A percentile compares a stretch with the other conserved stretches of the same genome.
phyloP scores from a whole-genome alignment of 2,113 vertebrate genomes.

The Galbula dea region DNA sequence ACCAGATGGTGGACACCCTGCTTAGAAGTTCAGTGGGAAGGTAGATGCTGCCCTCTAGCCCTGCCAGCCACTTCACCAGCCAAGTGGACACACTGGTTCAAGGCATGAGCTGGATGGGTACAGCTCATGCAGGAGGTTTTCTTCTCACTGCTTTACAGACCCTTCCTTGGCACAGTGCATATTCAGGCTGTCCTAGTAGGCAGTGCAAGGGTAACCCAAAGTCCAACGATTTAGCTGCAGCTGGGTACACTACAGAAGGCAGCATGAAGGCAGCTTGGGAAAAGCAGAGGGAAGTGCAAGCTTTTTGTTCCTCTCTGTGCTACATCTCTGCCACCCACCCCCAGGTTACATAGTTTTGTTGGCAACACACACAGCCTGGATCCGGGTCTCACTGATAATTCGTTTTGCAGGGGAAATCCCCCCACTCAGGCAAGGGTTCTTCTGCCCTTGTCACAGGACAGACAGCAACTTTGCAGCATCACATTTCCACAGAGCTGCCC shows the following conservation, averaged over 20 bases:
- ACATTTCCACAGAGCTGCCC: background rate
- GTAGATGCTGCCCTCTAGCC: background rate
- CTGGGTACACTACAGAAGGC: background rate
- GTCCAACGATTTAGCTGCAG: background rate
- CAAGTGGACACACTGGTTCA: fast-evolving
- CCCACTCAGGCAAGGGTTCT: background rate
- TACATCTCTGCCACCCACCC: background rate
- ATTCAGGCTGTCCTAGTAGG: background rate
- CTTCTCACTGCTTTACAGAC: background rate
- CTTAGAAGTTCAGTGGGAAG: background rate
- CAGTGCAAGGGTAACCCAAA: background rate
- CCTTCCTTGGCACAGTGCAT: background rate
- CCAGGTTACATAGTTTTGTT: background rate
- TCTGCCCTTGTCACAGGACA: background rate
- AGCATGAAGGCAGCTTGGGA: background rate
- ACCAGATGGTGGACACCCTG: fast-evolving
- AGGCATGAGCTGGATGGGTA: background rate
- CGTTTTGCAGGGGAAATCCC: fast-evolving
- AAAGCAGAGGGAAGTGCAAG: background rate
- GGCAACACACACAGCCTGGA: background rate
- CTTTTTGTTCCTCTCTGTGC: fast-evolving
- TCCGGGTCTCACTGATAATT: background rate
- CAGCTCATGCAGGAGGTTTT: background rate
- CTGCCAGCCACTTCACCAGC: background rate
- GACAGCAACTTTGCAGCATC: background rate